A percentile compares a stretch with the other conserved stretches of the same genome.
phyloP scores from a whole-genome alignment of 2,888 invertebrate species.

The Cosmia pyralina region DNA sequence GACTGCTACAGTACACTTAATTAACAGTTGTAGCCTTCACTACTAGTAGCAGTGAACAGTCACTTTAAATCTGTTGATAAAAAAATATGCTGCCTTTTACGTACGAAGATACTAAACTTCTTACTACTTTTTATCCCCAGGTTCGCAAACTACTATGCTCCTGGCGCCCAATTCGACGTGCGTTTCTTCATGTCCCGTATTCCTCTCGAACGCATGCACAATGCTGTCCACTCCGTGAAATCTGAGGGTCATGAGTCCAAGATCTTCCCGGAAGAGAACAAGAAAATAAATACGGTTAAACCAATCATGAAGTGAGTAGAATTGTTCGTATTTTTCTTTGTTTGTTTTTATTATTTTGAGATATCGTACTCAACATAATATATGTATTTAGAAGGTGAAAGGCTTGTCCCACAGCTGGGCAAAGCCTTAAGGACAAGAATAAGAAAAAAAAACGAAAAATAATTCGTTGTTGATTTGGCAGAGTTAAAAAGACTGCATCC shows the following conservation, averaged over 20 bases:
- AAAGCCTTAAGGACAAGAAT: too few relatives aligned
- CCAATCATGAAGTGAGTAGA: conserved; percentile 40
- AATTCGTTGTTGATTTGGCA: too few relatives aligned
- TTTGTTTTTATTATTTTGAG: background rate
- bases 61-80: too few relatives aligned
- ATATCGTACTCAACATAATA: too few relatives aligned
- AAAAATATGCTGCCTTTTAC: background rate
- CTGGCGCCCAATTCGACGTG: conserved; percentile 77
- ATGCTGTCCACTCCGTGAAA: conserved; percentile 78
- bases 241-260: conserved; percentile 69
- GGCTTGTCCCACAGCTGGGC: too few relatives aligned
- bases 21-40: too few relatives aligned
- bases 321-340: too few relatives aligned
- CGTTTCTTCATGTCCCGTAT: conserved; percentile 84
- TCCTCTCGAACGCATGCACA: conserved; percentile 85
- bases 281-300: conserved; percentile 16
- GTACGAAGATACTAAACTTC: background rate
- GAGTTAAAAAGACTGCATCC: too few relatives aligned
- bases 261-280: conserved; percentile 72
- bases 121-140: conserved; percentile 58
- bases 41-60: too few relatives aligned
- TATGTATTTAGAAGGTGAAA: too few relatives aligned
- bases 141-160: conserved; percentile 64
- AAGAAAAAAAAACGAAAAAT: too few relatives aligned
- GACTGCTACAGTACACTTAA: too few relatives aligned